phyloP scores from a whole-genome alignment of 2,797 vertebrate species.

The Amniataba percoides region DNA sequence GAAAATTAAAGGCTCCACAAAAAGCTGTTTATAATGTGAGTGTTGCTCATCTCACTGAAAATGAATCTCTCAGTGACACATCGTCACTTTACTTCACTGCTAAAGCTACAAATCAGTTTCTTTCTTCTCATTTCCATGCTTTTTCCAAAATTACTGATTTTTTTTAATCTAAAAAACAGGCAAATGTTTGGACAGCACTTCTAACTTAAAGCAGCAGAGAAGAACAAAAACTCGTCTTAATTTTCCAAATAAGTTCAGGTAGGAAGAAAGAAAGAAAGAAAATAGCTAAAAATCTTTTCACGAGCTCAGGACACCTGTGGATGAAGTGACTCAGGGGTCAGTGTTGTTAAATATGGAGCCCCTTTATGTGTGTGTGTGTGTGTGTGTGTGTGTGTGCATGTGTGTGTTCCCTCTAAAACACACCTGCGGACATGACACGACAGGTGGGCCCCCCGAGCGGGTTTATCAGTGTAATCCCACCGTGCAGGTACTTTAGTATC shows the following conservation, averaged over 20 bases:
- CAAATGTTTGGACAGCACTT: neutral
- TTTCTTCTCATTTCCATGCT: neutral
- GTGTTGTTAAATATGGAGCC: slow-evolving; percentile 19
- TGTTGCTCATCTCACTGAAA: neutral
- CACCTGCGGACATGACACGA: slow-evolving; percentile 49
- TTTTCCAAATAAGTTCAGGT: neutral
- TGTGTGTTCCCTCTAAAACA: slow-evolving; percentile 38
- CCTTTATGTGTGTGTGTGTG: neutral
- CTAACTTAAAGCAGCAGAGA: neutral
- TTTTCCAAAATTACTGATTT: neutral
- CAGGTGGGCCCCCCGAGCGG: slow-evolving; percentile 46
- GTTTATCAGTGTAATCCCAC: slow-evolving; percentile 47
- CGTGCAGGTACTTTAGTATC: slow-evolving; percentile 47
- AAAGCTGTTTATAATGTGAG: neutral
- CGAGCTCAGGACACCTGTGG: slow-evolving; percentile 33
- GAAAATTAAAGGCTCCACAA: neutral
- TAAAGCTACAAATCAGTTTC: neutral
- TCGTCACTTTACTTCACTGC: neutral
- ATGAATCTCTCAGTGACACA: neutral
- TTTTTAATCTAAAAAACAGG: neutral
- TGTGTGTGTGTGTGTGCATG: slow-evolving; percentile 13
- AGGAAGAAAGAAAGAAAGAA: neutral
- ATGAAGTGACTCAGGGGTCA: slow-evolving; percentile 13
- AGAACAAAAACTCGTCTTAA: neutral
- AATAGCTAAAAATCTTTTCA: neutral